These are phyloP conservation scores for Alosa alosa DNA, from an alignment of 2,113 vertebrate genomes.

Conservation along the genomic window DNA sequence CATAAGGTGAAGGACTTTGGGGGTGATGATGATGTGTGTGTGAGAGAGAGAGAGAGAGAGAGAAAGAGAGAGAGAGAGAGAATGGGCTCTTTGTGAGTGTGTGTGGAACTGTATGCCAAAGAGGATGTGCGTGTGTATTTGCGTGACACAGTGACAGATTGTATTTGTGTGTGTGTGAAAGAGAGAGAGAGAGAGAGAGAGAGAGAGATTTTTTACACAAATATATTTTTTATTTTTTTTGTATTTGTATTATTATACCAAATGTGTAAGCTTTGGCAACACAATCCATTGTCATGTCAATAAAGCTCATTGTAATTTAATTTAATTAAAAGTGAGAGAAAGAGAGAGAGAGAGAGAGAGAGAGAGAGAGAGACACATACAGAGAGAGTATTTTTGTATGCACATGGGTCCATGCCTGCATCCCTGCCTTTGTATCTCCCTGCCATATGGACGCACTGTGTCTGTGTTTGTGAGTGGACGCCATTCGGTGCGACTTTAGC, in stretches of 20 bases:
- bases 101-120: not conserved
- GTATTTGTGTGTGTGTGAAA: not conserved
- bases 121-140: not conserved
- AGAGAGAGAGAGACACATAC: too few relatives aligned
- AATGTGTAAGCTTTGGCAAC: too few relatives aligned
- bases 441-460: not conserved
- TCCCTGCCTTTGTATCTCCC: not conserved
- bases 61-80: not conserved
- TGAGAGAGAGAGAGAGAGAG: not conserved
- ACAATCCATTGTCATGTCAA: too few relatives aligned
- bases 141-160: not conserved
- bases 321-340: too few relatives aligned
- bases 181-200: too few relatives aligned
- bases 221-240: too few relatives aligned
- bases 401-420: not conserved
- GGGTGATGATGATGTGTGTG: not conserved
- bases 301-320: too few relatives aligned
- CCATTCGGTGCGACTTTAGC: not conserved
- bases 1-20: not conserved
- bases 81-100: not conserved
- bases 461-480: not conserved
- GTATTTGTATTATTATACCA: too few relatives aligned
- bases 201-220: too few relatives aligned
- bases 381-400: not conserved
- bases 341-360: too few relatives aligned